Percentiles rank a stretch among this genome's conserved stretches.
Conservation (phyloP, 2,888 invertebrate genomes). For the Monoplex corrugatus region DNA sequence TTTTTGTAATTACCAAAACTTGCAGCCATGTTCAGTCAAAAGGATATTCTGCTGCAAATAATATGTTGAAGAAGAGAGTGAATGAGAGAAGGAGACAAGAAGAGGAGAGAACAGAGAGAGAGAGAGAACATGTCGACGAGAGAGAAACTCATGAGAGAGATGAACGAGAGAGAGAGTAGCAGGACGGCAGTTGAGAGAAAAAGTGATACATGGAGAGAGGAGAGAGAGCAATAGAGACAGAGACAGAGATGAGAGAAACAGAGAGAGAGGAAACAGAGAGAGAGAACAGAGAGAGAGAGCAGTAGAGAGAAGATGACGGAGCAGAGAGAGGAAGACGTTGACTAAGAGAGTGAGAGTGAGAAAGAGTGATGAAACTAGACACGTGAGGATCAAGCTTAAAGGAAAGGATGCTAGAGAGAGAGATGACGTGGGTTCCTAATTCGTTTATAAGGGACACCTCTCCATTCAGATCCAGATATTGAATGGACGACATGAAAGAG, state of each 20-base stretch:
- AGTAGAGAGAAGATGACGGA: not conserved
- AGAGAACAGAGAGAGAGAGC: not conserved
- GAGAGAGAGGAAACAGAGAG: not conserved
- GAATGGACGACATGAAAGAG: too few species aligned
- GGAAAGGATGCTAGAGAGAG: not conserved
- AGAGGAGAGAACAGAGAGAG: too few species aligned
- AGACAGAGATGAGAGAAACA: not conserved
- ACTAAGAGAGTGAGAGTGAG: not conserved
- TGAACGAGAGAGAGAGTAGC: not conserved
- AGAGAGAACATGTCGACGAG: too few species aligned
- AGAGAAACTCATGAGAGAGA: too few species aligned
- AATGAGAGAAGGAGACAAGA: too few species aligned
- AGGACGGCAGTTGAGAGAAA: not conserved
- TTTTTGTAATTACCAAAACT: too few species aligned
- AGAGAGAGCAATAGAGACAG: too few species aligned
- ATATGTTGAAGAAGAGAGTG: too few species aligned
- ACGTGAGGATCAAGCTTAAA: not conserved
- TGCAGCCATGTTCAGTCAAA: too few species aligned
- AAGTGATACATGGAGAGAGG: not conserved
- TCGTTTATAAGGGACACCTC: too few species aligned
- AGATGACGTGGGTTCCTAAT: not conserved
- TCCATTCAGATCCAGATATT: too few species aligned
- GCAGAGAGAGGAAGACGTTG: not conserved
- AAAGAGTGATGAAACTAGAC: not conserved
- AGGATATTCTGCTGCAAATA: too few species aligned